Evolutionary conservation across 2,888 invertebrate species (phyloP).

Genomic region (Lamellibrachia columna): DNA sequence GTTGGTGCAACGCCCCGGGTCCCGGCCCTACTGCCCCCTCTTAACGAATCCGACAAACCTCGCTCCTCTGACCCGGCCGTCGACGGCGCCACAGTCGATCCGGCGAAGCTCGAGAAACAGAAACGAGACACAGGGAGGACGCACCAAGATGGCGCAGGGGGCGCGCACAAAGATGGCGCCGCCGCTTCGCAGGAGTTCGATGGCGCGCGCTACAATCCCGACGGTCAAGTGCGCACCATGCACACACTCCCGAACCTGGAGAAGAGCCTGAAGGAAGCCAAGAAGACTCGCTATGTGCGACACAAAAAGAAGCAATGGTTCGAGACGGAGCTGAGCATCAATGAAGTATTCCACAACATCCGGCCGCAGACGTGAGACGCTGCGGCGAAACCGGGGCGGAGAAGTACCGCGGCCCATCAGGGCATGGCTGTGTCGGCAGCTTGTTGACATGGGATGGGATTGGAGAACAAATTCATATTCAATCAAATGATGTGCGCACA

Average conservation of each 20-base stretch:
- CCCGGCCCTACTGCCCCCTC: neutral
- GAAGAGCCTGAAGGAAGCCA: slow-evolving; percentile 48
- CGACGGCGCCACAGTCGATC: neutral
- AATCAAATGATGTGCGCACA: neutral
- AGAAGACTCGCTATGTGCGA: slow-evolving; percentile 52
- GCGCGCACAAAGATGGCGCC: neutral
- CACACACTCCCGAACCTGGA: slow-evolving; percentile 48
- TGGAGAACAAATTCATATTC: neutral
- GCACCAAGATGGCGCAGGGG: neutral
- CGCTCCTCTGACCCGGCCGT: neutral
- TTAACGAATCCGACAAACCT: neutral
- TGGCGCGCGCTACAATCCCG: slow-evolving; percentile 50
- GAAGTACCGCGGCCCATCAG: neutral
- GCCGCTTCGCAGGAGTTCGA: slow-evolving; percentile 33
- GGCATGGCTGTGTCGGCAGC: neutral
- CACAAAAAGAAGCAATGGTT: slow-evolving; percentile 39
- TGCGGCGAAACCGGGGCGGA: neutral
- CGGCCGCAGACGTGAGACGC: neutral
- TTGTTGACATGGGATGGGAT: neutral
- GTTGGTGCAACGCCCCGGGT: neutral
- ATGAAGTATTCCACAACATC: slow-evolving; percentile 45
- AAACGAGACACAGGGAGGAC: neutral
- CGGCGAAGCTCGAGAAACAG: neutral
- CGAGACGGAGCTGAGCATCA: slow-evolving; percentile 47
- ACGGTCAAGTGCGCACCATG: slow-evolving; percentile 50